Evolutionary conservation across 2,113 vertebrate genomes (phyloP), one percentile per base, ranked within the genome.

Genomic region (Phaethornis superciliosus): DNA sequence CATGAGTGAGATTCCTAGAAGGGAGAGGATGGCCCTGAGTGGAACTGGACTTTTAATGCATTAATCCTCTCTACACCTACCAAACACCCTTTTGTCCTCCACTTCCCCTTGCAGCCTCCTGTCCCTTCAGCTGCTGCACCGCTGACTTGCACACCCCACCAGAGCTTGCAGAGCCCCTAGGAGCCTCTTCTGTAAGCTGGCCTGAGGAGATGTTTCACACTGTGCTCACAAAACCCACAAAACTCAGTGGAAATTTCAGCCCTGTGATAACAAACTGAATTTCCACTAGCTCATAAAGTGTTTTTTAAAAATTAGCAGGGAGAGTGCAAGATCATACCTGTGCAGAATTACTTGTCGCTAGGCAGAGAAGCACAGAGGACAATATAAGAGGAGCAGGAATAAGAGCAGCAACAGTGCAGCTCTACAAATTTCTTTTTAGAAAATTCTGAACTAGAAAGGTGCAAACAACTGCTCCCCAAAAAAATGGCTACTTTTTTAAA

Each of bases 251-350:
- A 95, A 96, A 96, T 91, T 89, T 94, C 94, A 93, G 44, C 58
- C 71, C 54, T 83, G 86, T 3, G 67, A 96, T 93, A 97, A 96
- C 71, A 85, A 96, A 95, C 86, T 91, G 78, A 86, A 97, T 96
- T 97, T 97, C 93, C 91, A 93, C 49, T 40, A 95, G 54, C 52
- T 62, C 72, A 83, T 94, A 96, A 95, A 95, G 51, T 3, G 6
- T 69, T 90, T 77, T 49, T 64, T 94, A 95, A 95, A 97, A 92
- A 85, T 74, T 62, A 95, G 58, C 10, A 8, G 47, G 27, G 58
- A 80, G 46, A 82, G 75, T 56, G 47, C 54, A 95, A 94, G 83
- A 93, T 54, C 76, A 83, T 80, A 96, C 83, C 86, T 95, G 69
- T 58, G 32, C 83, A 88, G 84, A 81, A 93, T 92, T 91, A 60